Evolutionary conservation across 2,113 vertebrate species (phyloP).

Genomic region (Shinisaurus crocodilurus): DNA sequence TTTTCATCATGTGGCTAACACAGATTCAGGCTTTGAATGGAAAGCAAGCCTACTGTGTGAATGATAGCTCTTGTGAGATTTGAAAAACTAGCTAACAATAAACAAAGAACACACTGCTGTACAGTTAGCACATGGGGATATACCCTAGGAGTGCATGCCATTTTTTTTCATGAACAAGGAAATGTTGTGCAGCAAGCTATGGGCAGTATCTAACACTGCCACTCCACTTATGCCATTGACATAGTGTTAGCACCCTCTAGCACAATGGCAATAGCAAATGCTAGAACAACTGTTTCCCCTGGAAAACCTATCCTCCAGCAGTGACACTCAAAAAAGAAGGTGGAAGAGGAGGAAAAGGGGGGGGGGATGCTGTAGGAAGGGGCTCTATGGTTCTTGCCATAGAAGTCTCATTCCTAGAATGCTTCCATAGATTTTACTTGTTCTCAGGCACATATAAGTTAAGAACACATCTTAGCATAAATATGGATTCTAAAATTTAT

Average conservation of each 20-base stretch:
- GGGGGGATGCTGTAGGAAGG: too few relatives aligned
- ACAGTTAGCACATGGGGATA: background rate
- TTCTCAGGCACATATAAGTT: background rate
- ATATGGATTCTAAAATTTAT: background rate
- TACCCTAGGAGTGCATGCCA: background rate
- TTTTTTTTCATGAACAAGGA: background rate
- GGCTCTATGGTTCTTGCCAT: background rate
- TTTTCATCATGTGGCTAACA: background rate
- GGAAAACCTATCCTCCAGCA: too few relatives aligned
- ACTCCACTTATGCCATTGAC: too few relatives aligned
- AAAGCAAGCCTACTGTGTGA: background rate
- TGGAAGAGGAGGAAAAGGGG: too few relatives aligned
- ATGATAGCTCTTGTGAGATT: background rate
- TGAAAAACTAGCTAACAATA: background rate
- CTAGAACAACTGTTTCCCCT: background rate
- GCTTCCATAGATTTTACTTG: background rate
- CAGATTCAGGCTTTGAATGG: background rate
- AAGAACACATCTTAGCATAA: background rate
- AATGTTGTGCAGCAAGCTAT: background rate
- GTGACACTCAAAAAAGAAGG: too few relatives aligned
- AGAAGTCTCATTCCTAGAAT: background rate
- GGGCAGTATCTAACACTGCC: too few relatives aligned
- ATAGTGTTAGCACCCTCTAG: too few relatives aligned
- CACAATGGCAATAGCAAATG: background rate
- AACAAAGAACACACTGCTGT: background rate